A percentile compares a stretch with the other conserved stretches of the same genome.
These are phyloP conservation scores for Cheumatopsyche charites DNA, from an alignment of 1,140 invertebrate species.

Conservation along the genomic window DNA sequence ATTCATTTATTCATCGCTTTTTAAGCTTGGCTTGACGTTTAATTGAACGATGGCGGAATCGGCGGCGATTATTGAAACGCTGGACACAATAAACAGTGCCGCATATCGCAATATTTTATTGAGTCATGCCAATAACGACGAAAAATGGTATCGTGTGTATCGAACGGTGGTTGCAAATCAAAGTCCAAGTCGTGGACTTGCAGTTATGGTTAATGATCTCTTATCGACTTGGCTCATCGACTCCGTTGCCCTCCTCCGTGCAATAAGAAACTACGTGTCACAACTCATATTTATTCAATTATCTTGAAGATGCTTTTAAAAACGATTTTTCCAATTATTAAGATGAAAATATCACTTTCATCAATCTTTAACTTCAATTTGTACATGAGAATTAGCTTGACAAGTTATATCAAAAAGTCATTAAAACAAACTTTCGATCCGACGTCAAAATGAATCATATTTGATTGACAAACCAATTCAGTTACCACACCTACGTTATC, in stretches of 20 bases:
- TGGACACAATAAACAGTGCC: background rate
- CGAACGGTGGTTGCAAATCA: slow-evolving; percentile 11
- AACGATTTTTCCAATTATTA: no score
- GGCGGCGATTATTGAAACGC: no score
- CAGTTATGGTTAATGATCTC: slow-evolving; percentile 42
- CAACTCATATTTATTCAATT: slow-evolving; percentile 21
- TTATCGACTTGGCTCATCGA: slow-evolving; percentile 38
- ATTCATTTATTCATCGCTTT: no score
- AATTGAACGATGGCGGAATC: no score
- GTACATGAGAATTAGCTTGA: no score
- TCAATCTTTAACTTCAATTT: no score
- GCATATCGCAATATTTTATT: slow-evolving; percentile 17
- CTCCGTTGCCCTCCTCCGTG: slow-evolving; percentile 10
- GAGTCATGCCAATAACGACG: slow-evolving; percentile 20
- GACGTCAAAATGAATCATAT: background rate
- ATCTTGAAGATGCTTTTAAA: background rate
- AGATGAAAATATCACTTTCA: no score
- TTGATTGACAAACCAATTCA: slow-evolving; percentile 20
- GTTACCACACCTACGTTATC: background rate
- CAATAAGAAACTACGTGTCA: slow-evolving; percentile 21
- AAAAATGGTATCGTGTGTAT: slow-evolving; percentile 9
- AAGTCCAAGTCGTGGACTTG: slow-evolving; percentile 7
- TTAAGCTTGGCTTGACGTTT: no score
- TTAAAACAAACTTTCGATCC: slow-evolving; percentile 16
- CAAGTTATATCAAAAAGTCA: no score